These are phyloP conservation scores for Artibeus jamaicensis DNA, from an alignment of 2,797 vertebrate genomes.

Conservation along the genomic window DNA sequence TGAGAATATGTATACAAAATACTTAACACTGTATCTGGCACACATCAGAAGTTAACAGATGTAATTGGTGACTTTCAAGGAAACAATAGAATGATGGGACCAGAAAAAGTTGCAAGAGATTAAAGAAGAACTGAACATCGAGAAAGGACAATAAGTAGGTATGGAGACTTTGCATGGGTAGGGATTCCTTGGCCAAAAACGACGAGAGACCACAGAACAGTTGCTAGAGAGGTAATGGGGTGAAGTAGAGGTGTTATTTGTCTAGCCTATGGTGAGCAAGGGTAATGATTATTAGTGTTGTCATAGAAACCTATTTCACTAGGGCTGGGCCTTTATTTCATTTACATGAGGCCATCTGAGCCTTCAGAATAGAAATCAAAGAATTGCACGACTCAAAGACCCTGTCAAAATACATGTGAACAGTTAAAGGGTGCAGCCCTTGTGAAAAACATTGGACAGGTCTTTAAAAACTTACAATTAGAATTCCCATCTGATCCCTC, in stretches of 20 bases:
- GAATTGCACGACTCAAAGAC: neutral
- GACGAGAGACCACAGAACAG: neutral
- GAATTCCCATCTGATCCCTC: neutral
- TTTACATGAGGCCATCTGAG: neutral
- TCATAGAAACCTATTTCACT: neutral
- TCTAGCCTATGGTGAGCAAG: neutral
- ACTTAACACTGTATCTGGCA: neutral
- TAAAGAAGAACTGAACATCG: neutral
- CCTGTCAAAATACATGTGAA: neutral
- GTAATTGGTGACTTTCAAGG: neutral
- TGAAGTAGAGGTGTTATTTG: neutral
- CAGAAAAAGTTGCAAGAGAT: neutral
- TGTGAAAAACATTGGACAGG: neutral
- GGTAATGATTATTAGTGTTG: neutral
- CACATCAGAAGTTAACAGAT: neutral
- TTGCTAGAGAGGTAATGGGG: neutral
- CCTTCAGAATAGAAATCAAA: constrained; percentile 7
- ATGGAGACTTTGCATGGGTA: neutral
- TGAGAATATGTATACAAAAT: neutral
- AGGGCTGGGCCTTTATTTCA: neutral
- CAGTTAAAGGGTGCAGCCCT: neutral
- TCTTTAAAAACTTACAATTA: neutral
- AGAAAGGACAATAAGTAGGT: neutral
- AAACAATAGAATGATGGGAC: neutral
- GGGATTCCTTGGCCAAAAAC: neutral